Percentiles rank a stretch among this genome's conserved stretches.
Conservation (phyloP, 2,888 invertebrate species). For the Ochropacha duplaris region DNA sequence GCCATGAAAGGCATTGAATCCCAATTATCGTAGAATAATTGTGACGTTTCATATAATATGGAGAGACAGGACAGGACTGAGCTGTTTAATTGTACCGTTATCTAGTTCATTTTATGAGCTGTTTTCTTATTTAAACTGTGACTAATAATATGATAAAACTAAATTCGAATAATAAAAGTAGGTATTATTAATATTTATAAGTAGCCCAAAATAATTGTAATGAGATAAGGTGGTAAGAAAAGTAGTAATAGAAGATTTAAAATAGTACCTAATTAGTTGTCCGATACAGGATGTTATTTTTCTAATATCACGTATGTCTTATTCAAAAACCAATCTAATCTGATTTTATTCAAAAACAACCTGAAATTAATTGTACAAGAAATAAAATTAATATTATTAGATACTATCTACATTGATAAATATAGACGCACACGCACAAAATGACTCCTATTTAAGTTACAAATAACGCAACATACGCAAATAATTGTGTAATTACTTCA, state of each 20-base stretch:
- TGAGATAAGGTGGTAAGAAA: background rate
- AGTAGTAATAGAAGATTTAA: too few species aligned
- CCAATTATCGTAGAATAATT: constrained; percentile 4
- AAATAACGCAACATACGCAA: background rate
- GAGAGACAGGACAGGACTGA: background rate
- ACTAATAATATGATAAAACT: too few species aligned
- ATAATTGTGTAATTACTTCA: constrained; percentile 2
- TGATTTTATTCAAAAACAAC: background rate
- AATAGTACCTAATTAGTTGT: too few species aligned
- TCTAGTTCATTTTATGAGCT: background rate
- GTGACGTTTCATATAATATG: constrained; percentile 2
- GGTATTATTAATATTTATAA: too few species aligned
- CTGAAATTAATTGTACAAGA: background rate
- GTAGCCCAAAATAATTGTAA: background rate
- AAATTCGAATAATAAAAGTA: too few species aligned
- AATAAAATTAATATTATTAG: background rate
- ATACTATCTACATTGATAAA: constrained; percentile 1
- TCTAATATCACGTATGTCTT: background rate
- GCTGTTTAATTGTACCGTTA: background rate
- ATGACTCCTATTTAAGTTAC: constrained; percentile 1
- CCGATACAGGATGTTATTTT: background rate
- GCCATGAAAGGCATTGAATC: background rate
- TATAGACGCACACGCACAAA: background rate
- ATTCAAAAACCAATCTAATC: background rate
- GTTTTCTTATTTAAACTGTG: background rate